Base-by-base conservation (phyloP, 2,888 invertebrate species). In the Taphrorychus bicolor region DNA sequence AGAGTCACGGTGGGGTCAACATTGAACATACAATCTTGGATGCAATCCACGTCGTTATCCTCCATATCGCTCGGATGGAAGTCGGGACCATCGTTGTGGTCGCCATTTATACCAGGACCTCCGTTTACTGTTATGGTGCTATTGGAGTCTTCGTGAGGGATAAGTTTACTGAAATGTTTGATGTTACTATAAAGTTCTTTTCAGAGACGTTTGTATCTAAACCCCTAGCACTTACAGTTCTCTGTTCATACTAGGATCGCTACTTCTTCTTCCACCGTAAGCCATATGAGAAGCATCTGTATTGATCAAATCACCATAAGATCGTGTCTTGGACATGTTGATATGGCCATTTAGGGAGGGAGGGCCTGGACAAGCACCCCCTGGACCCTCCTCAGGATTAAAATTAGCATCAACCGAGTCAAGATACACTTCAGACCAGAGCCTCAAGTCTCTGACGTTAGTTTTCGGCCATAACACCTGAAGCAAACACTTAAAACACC, bases 341-440 rank as follows among this genome's bases (percentile, higher is more conserved):
- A 45, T n/a, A 24, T 73, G 70, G 14, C 70, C 16, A 62, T 45
- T 65, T 66, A 87, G 88, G 14, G 22, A 11, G 74, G 82, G 76
- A n/a, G 81, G 79, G 72, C 79, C 79, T 72, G 73, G 77, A 76
- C 73, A 74, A 51, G 76, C 73, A n/a, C 59, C 56, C 16, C 75
- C 75, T 3, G 79, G 74, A 70, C 82, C 81, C 51, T 77, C 78
- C 53, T 79, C 78, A 0, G 73, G 69, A 59, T 71, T 76, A 56
- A 75, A 77, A 72, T 79, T 77, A n/a, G 74, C 75, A 72, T 80
- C 82, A 74, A 79, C 73, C 1, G 82, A 81, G 54, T 91, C 92
- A 75, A 93, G 85, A 84, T 95, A 96, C 71, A 97, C 89, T 73
- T 91, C 92, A 71, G 88, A 86, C 97, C 97, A 97, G 74, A 96